phyloP scores from a whole-genome alignment of 2,797 vertebrate species.

The Tapera naevia region DNA sequence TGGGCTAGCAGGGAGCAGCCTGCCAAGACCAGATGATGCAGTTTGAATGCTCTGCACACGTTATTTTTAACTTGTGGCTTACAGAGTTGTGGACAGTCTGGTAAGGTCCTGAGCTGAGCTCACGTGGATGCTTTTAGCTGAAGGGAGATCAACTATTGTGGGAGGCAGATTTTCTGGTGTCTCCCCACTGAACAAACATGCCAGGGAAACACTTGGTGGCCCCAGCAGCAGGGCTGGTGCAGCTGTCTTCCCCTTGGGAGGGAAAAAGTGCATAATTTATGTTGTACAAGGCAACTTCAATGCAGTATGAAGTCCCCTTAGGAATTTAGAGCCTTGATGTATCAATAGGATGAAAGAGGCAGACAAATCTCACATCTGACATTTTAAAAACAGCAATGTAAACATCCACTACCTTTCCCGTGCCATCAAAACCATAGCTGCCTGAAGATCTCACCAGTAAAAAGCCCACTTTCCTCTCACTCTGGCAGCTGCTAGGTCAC shows the following conservation, averaged over 20 bases:
- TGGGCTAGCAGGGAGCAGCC: neutral
- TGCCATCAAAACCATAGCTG: neutral
- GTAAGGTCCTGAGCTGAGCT: neutral
- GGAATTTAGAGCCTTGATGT: neutral
- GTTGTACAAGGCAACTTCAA: neutral
- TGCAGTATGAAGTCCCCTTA: neutral
- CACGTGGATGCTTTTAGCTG: neutral
- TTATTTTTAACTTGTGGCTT: neutral
- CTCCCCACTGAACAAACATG: neutral
- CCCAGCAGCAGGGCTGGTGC: accelerated
- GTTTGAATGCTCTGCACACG: neutral
- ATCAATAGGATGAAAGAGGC: neutral
- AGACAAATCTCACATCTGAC: neutral
- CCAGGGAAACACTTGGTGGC: neutral
- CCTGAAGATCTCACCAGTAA: neutral
- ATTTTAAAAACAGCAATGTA: neutral
- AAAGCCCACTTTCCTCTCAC: neutral
- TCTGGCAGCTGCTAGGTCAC: neutral
- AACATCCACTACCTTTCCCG: neutral
- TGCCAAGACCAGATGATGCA: accelerated
- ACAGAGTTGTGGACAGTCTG: neutral
- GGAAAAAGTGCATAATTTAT: neutral
- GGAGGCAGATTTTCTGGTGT: neutral
- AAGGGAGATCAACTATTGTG: neutral
- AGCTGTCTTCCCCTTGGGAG: neutral